These are phyloP conservation scores for Tylochromis polylepis DNA, from an alignment of 2,113 vertebrate species.

Conservation along the genomic window DNA sequence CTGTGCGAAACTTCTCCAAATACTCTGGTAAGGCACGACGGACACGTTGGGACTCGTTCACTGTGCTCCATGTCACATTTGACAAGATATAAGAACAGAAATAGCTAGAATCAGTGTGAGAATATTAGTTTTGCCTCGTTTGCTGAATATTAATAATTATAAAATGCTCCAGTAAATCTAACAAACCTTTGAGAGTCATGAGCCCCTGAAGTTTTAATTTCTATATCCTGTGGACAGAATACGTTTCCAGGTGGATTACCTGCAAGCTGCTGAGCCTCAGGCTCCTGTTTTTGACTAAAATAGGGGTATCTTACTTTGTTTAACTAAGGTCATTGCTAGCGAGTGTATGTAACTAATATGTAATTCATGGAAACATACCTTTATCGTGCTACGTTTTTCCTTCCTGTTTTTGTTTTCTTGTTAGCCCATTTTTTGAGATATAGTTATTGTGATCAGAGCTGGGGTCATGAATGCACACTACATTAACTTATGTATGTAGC, in stretches of 20 bases:
- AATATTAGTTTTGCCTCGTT: background rate
- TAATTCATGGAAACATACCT: background rate
- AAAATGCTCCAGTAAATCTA: background rate
- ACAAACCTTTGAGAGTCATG: background rate
- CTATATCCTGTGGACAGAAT: background rate
- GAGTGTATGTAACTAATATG: background rate
- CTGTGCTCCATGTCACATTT: background rate
- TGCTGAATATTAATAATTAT: background rate
- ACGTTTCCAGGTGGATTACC: background rate
- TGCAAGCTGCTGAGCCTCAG: background rate
- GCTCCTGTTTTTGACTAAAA: background rate
- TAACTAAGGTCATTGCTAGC: background rate
- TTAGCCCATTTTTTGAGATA: background rate
- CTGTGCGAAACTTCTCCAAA: conserved; percentile 82
- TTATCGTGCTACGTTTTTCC: background rate
- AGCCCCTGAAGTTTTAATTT: background rate
- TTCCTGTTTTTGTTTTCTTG: background rate
- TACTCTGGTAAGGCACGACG: conserved; percentile 77
- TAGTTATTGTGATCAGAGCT: background rate
- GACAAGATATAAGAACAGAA: background rate
- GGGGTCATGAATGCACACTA: background rate
- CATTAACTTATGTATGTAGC: background rate
- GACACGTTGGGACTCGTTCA: background rate
- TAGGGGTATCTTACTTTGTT: background rate
- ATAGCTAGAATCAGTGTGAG: background rate